Conservation (phyloP, 2,888 invertebrate genomes). For the Cryptosula pallasiana region DNA sequence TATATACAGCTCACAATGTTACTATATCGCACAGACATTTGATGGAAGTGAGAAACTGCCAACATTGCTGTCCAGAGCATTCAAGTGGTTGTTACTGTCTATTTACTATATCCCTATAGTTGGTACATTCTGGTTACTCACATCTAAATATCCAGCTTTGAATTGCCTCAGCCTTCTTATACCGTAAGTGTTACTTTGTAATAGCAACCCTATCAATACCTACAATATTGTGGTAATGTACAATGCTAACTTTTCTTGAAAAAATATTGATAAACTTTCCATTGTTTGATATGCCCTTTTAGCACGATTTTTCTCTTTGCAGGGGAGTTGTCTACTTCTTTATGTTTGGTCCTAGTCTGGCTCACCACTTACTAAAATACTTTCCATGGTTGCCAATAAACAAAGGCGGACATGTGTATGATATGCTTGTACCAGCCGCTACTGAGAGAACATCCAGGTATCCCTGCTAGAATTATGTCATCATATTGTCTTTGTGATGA, state of each 20-base stretch:
- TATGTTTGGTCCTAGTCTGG: neutral
- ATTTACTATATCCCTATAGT: neutral
- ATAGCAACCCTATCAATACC: neutral
- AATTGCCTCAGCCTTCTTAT: neutral
- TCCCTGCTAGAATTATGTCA: neutral
- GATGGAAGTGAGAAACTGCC: neutral
- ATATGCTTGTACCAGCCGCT: neutral
- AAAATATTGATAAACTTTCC: too few species aligned
- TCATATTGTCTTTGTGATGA: too few species aligned
- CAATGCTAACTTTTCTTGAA: too few species aligned
- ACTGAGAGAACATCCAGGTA: slow-evolving; percentile 20
- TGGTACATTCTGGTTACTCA: neutral
- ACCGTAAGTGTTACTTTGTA: slow-evolving; percentile 2
- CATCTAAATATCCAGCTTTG: neutral
- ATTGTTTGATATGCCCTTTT: too few species aligned
- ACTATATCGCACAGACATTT: neutral
- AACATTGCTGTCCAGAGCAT: neutral
- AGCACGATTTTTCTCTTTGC: neutral
- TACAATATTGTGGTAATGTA: neutral
- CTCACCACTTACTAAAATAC: neutral
- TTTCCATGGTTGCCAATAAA: neutral
- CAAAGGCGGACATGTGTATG: neutral
- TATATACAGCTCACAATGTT: neutral
- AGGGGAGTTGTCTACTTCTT: neutral
- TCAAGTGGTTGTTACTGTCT: neutral